Evolutionary conservation across 2,797 vertebrate genomes (phyloP), one percentile per base, ranked within the genome.

Genomic region (Poeciliopsis presidionis): DNA sequence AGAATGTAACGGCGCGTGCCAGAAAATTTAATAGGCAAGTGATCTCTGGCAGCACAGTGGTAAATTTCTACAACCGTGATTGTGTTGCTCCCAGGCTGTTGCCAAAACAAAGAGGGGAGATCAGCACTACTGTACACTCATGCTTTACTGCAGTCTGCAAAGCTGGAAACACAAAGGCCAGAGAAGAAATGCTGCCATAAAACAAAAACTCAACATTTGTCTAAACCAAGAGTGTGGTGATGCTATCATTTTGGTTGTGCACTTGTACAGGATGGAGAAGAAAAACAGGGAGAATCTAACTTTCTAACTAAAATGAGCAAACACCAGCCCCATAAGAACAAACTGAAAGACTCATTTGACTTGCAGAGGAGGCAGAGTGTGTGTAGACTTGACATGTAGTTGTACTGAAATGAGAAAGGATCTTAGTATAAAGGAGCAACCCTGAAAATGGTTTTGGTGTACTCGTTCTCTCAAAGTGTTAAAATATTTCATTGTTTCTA

Each of bases 71-170:
- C 78, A 78, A 18, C 47, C 7, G 33, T 74, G 70, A 80, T 77
- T 75, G 67, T 75, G 73, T 51, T 28, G 77, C 57, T 81, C 43
- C 33, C 30, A 67, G 45, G 78, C 61, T 74, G 77, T 70, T 89
- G 83, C 74, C 72, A 80, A 72, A 79, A 75, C 75, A 75, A 72
- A 81, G 59, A n/a, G 59, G 59, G 59, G 71, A 77, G 59, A 83
- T 80, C 67, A 80, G 73, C 69, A 43, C 9, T 55, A 69, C 39
- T 45, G 41, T 69, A 59, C 30, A 59, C 73, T 81, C 53, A 30
- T 65, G 69, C 70, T 88, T 87, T 72, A 85, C 73, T 77, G 81
- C 89, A 63, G 76, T 81, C 75, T 46, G 63, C 59, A 30, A 74
- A 41, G 49, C 73, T 43, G 28, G 33, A 67, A 74, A 30, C 63